Conservation (phyloP, 2,888 invertebrate genomes). For the Amphipoea lucens region DNA sequence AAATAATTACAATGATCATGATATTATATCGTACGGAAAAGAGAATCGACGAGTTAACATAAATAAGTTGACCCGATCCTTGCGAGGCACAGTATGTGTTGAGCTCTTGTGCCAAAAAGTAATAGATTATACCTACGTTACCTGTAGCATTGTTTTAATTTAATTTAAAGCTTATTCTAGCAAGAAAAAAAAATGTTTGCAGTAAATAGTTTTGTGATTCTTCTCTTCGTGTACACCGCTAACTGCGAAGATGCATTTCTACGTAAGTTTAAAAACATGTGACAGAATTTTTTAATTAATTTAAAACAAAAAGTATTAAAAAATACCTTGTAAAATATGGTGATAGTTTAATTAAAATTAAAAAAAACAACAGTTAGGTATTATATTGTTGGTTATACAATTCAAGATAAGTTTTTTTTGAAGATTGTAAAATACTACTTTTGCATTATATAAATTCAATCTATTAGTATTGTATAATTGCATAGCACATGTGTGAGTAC, state of each 20-base stretch:
- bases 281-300: background rate
- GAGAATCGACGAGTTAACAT: slow-evolving; percentile 70
- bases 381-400: background rate
- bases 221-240: slow-evolving; percentile 69
- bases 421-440: too few species aligned
- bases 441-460: too few species aligned
- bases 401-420: background rate
- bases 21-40: slow-evolving; percentile 61
- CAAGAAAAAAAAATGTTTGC: slow-evolving; percentile 73
- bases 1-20: slow-evolving; percentile 55
- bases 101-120: slow-evolving; percentile 75
- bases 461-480: too few species aligned
- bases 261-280: slow-evolving; percentile 76
- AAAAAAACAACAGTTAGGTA: background rate
- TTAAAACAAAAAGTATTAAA: background rate
- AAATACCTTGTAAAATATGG: background rate
- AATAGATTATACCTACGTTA: slow-evolving; percentile 40
- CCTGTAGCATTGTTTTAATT: slow-evolving; percentile 38
- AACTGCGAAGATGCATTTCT: slow-evolving; percentile 74
- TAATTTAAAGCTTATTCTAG: slow-evolving; percentile 16
- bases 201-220: slow-evolving; percentile 72
- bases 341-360: background rate
- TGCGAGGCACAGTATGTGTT: slow-evolving; percentile 77
- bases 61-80: slow-evolving; percentile 76
- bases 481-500: too few species aligned